Evolutionary conservation across 2,888 invertebrate species (phyloP), one percentile per base, ranked within the genome.

Genomic region (Protonemura montana): DNA sequence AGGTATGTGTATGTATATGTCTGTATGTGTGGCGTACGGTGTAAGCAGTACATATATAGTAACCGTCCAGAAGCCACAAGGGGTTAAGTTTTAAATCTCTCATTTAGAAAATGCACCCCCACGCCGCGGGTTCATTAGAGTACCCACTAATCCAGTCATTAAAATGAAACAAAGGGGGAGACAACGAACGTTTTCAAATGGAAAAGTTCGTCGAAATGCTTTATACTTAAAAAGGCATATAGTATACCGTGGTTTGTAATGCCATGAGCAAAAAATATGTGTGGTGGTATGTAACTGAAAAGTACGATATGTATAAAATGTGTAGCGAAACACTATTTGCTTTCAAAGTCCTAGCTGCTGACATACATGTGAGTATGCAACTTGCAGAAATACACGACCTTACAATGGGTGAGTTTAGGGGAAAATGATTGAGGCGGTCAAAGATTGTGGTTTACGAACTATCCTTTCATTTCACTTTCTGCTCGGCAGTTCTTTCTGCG

Each of bases 61-160:
- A 35, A 10, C 41, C 7, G 59, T 59, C 59, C 59, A 59, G 59
- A 59, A 59, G 59, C 59, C 59, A 59, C 59, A 13, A 59, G 59
- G 59, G 59, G 59, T 59, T 59, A 59, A 59, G 59, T 59, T 59
- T 59, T 59, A 59, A 59, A 59, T 59, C 59, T 59, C 59, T 59
- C 59, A 59, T 59, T 59, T 59, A 59, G 59, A 59, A 59, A 59
- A 59, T 59, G 59, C 59, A 59, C 59, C 59, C 59, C 59, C 59
- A 59, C 59, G 59, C 59, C 59, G 59, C 59, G 59, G 78, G 78
- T 78, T 78, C 78, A 78, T 78, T 78, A 78, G 78, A 78, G 27
- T 78, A 78, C 78, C 59, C 78, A 78, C 78, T 78, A 78, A 78
- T 78, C 78, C 28, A 78, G 78, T 78, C 78, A 78, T 78, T 78